Evolutionary conservation across 2,797 vertebrate species (phyloP).

Genomic region (Poeciliopsis infans): DNA sequence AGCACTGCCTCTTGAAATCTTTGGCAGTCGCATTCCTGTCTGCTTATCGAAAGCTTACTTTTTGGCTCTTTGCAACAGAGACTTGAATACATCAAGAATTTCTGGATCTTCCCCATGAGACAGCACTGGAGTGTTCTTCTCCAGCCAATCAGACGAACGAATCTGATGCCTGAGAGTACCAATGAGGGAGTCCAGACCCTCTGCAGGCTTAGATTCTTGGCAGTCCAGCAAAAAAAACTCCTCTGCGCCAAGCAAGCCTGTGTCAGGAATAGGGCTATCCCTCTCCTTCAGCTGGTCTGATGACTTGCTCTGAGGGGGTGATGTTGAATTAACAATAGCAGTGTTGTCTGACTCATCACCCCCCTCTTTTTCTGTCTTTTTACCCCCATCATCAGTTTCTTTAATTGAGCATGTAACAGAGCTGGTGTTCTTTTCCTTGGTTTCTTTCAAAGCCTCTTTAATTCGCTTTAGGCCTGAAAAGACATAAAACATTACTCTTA

Average conservation of each 20-base stretch:
- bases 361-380: conserved; percentile 53
- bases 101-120: conserved; percentile 83
- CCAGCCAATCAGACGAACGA: conserved; percentile 86
- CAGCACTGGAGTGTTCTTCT: conserved; percentile 83
- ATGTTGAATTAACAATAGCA: conserved; percentile 56
- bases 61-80: conserved; percentile 79
- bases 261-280: conserved; percentile 57
- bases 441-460: conserved; percentile 81
- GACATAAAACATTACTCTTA: conserved; percentile 33
- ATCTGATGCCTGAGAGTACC: conserved; percentile 88
- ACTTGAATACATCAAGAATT: conserved; percentile 82
- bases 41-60: conserved; percentile 65
- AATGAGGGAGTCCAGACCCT: conserved; percentile 83
- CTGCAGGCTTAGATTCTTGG: conserved; percentile 70
- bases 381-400: conserved; percentile 33
- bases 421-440: conserved; percentile 48
- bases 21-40: conserved; percentile 32
- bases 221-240: conserved; percentile 71
- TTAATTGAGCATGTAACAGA: conserved; percentile 37
- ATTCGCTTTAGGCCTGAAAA: conserved; percentile 88
- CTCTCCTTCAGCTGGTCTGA: conserved; percentile 60
- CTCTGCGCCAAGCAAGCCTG: conserved; percentile 57
- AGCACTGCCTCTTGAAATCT: conserved; percentile 37
- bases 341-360: conserved; percentile 53
- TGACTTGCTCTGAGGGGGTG: conserved; percentile 63